Evolutionary conservation across 1,140 invertebrate species (phyloP).

Genomic region (Pseudachorutes palmiensis): DNA sequence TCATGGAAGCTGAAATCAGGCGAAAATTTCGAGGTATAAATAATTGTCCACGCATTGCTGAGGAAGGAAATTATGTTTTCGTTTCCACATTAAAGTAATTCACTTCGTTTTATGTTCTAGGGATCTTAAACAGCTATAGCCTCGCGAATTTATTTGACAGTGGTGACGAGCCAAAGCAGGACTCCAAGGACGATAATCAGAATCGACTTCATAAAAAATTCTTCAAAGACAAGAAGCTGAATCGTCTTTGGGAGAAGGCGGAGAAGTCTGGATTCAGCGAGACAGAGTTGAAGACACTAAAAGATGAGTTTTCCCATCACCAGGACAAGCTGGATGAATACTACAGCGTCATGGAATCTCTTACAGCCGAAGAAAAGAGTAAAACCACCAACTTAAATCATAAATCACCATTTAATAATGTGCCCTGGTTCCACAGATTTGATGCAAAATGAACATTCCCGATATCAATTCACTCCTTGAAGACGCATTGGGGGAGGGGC

Average conservation of each 20-base stretch:
- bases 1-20: constrained; percentile 71
- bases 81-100: background rate
- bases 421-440: constrained; percentile 17
- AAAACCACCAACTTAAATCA: background rate
- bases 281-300: constrained; percentile 70
- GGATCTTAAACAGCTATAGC: constrained; percentile 72
- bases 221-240: constrained; percentile 83
- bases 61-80: background rate
- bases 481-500: background rate
- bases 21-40: constrained; percentile 67
- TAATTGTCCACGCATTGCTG: background rate
- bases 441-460: constrained; percentile 24
- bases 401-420: background rate
- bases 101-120: constrained; percentile 41
- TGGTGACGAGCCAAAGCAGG: constrained; percentile 48
- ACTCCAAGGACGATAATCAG: constrained; percentile 49
- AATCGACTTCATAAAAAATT: constrained; percentile 62
- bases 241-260: constrained; percentile 82
- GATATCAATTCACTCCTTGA: constrained; percentile 20
- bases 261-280: constrained; percentile 72
- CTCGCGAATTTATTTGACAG: constrained; percentile 70
- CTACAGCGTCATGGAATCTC: constrained; percentile 63
- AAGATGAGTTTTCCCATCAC: constrained; percentile 83
- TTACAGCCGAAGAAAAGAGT: constrained; percentile 47
- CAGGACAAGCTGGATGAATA: constrained; percentile 89